Base-by-base conservation (phyloP, 2,797 vertebrate species). In the Basileuterus tristriatus region DNA sequence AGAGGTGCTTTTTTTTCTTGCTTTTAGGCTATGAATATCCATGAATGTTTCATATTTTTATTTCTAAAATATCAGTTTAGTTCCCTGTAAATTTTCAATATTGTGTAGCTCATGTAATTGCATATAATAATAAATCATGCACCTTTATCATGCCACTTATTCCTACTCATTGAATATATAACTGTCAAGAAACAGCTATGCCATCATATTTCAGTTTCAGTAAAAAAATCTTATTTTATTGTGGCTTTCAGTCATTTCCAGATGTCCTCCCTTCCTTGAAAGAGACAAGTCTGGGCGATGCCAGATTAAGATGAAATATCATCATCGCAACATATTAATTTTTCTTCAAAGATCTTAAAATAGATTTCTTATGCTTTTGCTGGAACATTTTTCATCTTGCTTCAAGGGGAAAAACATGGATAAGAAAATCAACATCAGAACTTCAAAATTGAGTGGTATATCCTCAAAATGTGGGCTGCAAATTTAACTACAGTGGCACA, bases 251-350 rank as follows among this genome's bases (percentile, higher is more conserved):
- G 87, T 96, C 91, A 90, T 81, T 96, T 93, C 95, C 94, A 97
- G 93, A 96, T 96, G 93, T 96, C 94, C 95, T 96, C 76, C 89
- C 59, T 96, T 96, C 89, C 89, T 95, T 95, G 93, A 96, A 96
- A 96, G 84, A 96, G 89, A 95, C 92, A 94, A 94, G 92, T 76
- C 91, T 87, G 69, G 89, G 81, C 47, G 30, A 94, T 94, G 93
- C 95, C 94, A 97, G 94, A 94, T 89, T 91, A 93, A 97, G 89
- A 96, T 96, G 88, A 96, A 96, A 93, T 97, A 96, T 96, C 86
- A 89, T 94, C 93, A 91, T 91, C 17, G 6, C 95, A 97, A 97
- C 92, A 95, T 95, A 97, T 95, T 94, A 96, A 91, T 95, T 92
- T 94, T 93, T 92, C 86, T 93, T 87, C 53, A 9, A 95, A 91